These are phyloP conservation scores for Hypomecis punctinalis DNA, from an alignment of 2,888 invertebrate species.

Conservation along the genomic window DNA sequence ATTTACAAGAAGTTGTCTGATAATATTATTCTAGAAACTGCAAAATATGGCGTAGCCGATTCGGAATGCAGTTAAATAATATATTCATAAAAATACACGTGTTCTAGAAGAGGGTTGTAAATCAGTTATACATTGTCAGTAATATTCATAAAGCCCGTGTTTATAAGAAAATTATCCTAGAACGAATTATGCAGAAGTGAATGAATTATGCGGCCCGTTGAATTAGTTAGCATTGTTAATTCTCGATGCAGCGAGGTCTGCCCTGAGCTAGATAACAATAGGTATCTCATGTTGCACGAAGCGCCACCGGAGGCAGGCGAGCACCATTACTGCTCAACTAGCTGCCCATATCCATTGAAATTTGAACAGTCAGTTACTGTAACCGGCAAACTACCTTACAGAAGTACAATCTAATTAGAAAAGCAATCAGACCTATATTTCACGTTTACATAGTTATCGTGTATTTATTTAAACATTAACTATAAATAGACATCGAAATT, in stretches of 20 bases:
- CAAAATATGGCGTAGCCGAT: neutral
- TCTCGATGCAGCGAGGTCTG: slow-evolving; percentile 34
- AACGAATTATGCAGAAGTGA: slow-evolving; percentile 41
- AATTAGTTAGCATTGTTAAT: slow-evolving; percentile 21
- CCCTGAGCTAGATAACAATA: slow-evolving; percentile 66
- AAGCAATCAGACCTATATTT: neutral
- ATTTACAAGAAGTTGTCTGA: no score
- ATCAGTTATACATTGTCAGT: slow-evolving; percentile 17
- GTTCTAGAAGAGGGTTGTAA: slow-evolving; percentile 9
- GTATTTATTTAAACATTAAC: slow-evolving; percentile 42
- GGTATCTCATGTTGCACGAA: slow-evolving; percentile 71
- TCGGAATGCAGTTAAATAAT: slow-evolving; percentile 1
- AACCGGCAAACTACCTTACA: no score
- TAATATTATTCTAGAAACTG: neutral
- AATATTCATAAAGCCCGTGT: slow-evolving; percentile 36
- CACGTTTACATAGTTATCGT: neutral
- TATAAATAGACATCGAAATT: slow-evolving; percentile 21
- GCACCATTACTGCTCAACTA: slow-evolving; percentile 2
- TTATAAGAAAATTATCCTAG: slow-evolving; percentile 49
- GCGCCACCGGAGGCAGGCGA: slow-evolving; percentile 10
- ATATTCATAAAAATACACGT: slow-evolving; percentile 24
- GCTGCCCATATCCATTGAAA: neutral
- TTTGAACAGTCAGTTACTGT: neutral
- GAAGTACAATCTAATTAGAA: neutral
- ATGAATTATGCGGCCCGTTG: slow-evolving; percentile 38